A percentile compares a stretch with the other conserved stretches of the same genome.
phyloP scores from a whole-genome alignment of 2,113 vertebrate species.

The Tauraco erythrolophus region DNA sequence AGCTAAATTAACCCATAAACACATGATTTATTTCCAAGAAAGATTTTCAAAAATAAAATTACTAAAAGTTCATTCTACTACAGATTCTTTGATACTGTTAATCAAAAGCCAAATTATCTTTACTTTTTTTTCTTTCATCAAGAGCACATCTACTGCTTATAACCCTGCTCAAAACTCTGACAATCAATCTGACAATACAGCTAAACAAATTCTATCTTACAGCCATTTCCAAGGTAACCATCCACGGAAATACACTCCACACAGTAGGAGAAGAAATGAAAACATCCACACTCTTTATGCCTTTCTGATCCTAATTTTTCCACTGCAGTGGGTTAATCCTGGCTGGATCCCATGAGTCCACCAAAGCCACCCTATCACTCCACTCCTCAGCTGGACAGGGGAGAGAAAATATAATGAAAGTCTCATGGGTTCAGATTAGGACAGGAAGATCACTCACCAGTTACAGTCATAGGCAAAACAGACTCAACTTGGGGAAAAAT shows the following conservation, averaged over 20 bases:
- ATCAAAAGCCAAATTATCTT: background rate
- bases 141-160: background rate
- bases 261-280: background rate
- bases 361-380: too few relatives aligned
- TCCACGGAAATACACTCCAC: background rate
- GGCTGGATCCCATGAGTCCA: too few relatives aligned
- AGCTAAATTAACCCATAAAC: background rate
- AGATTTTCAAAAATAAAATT: background rate
- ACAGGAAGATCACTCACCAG: too few relatives aligned
- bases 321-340: too few relatives aligned
- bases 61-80: background rate
- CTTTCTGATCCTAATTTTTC: background rate
- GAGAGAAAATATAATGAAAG: too few relatives aligned
- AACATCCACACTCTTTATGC: background rate
- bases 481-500: too few relatives aligned
- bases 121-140: background rate
- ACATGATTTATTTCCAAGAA: background rate
- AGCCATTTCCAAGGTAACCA: constrained; percentile 22
- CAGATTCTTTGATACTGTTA: background rate
- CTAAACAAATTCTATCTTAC: background rate
- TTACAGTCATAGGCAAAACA: too few relatives aligned
- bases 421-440: too few relatives aligned
- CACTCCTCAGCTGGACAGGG: too few relatives aligned
- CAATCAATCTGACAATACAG: background rate
- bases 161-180: background rate